These are phyloP conservation scores for Pachyseris speciosa DNA, from an alignment of 64 coral and sea anemone species.

Conservation along the genomic window DNA sequence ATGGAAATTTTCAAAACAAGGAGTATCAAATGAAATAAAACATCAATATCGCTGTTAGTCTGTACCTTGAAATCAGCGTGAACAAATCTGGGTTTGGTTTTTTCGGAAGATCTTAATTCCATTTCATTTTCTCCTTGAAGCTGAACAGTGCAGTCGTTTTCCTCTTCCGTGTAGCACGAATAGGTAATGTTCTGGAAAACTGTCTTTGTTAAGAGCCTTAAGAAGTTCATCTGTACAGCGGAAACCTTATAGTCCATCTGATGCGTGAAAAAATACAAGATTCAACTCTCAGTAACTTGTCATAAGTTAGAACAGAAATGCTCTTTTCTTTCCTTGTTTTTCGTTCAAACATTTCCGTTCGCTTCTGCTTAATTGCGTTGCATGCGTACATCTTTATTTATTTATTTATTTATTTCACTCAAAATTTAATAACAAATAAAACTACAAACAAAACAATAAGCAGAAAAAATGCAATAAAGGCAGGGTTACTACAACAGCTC, in stretches of 20 bases:
- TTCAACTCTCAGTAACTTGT: not conserved
- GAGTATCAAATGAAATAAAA: not conserved
- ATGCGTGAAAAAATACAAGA: not conserved
- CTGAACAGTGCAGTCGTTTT: constrained; percentile 9
- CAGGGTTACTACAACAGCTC: too few relatives aligned
- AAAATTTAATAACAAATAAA: too few relatives aligned
- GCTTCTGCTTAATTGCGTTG: too few relatives aligned
- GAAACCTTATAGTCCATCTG: constrained; percentile 32
- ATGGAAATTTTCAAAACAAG: too few relatives aligned
- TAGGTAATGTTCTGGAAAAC: constrained; percentile 28
- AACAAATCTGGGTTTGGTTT: not conserved
- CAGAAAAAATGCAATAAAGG: too few relatives aligned
- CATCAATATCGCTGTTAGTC: not conserved
- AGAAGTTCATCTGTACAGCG: constrained; percentile 6
- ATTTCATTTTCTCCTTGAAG: constrained; percentile 50
- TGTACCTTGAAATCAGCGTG: not conserved
- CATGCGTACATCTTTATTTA: too few relatives aligned
- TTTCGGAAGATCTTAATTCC: constrained; percentile 11
- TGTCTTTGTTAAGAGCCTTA: constrained; percentile 21
- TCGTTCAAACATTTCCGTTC: too few relatives aligned
- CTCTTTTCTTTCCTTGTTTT: too few relatives aligned
- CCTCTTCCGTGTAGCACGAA: not conserved
- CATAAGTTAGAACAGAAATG: too few relatives aligned
- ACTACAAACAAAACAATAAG: too few relatives aligned
- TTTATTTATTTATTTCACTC: too few relatives aligned